Conservation (phyloP, 2,797 vertebrate genomes). For the Hydrocynus forskahlii region DNA sequence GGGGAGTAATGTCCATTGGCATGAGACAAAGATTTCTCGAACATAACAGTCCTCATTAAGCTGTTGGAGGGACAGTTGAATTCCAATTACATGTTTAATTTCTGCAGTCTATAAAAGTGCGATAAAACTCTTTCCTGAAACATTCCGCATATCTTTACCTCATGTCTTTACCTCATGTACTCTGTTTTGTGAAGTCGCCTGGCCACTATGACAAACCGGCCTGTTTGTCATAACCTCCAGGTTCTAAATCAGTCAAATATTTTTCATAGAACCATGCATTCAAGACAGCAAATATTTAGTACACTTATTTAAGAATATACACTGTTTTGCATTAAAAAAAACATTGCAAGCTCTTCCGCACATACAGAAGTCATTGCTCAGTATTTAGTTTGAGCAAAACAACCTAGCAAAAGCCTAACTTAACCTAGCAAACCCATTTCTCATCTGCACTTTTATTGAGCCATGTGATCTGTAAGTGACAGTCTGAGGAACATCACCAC, state of each 20-base stretch:
- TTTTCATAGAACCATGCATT: too few relatives aligned
- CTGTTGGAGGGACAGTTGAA: background rate
- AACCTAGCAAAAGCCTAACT: background rate
- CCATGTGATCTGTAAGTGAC: background rate
- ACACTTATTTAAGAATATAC: too few relatives aligned
- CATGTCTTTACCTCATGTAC: background rate
- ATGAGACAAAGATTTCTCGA: too few relatives aligned
- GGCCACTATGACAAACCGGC: background rate
- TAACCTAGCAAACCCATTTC: background rate
- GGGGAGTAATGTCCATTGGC: too few relatives aligned
- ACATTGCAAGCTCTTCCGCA: background rate
- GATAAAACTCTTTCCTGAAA: background rate
- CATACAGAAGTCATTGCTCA: background rate
- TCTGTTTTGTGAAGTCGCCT: background rate
- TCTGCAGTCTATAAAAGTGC: background rate
- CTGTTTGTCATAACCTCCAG: background rate
- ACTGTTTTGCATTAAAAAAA: too few relatives aligned
- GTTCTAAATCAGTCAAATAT: too few relatives aligned
- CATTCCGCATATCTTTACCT: background rate
- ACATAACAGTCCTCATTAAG: too few relatives aligned
- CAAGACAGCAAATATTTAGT: too few relatives aligned
- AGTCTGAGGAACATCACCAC: conserved; percentile 2
- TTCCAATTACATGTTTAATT: background rate
- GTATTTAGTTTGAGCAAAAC: background rate
- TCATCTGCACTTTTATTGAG: background rate